Base-by-base conservation (phyloP, 2,888 invertebrate species). In the Beris chalybata region DNA sequence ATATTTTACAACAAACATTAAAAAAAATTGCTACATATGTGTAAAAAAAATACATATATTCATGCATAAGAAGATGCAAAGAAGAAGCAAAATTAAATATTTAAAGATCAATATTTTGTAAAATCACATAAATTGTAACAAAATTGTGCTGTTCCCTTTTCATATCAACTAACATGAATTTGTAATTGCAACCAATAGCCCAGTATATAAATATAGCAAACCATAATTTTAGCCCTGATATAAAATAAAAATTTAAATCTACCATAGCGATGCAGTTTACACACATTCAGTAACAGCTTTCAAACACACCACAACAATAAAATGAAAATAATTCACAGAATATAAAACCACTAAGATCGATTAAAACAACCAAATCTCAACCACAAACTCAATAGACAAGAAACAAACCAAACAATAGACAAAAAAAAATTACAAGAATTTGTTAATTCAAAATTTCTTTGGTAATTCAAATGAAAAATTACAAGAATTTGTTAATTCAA, bases 261-360 rank as follows among this genome's bases (percentile, higher is more conserved):
- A 66, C 43, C 59, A 56, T 64, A 69, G 70, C 69, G 68, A 70
- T 70, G 69, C 70, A 70, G 70, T 70, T 70, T 70, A 70, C 70
- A 70, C 70, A 57, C n/a, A 57, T 31, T 65, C 9, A 30, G 9
- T 38, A 57, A 50, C 30, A 66, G 47, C 44, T 53, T 53, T 47
- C 59, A 66, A 61, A 58, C 54, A 48, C 57, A 67, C 53, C 43
- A 65, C 48, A 66, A 54, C 32, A 38, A 9, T 38, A 38, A 38
- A 7, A 38, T 7, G 9, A 22, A 59, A 65, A 59, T 54, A 65
- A 48, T 50, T 29, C 53, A 31, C 54, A 45, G 15, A 54, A 50
- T 31, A 47, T 45, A 45, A 32, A 31, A 59, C 30, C 47, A 50
- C 47, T n/a, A 66, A 38, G 11, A 32, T 32, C 30, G 22, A 52